Evolutionary conservation across 2,888 invertebrate species (phyloP).

Genomic region (Oxystoma pomonae): DNA sequence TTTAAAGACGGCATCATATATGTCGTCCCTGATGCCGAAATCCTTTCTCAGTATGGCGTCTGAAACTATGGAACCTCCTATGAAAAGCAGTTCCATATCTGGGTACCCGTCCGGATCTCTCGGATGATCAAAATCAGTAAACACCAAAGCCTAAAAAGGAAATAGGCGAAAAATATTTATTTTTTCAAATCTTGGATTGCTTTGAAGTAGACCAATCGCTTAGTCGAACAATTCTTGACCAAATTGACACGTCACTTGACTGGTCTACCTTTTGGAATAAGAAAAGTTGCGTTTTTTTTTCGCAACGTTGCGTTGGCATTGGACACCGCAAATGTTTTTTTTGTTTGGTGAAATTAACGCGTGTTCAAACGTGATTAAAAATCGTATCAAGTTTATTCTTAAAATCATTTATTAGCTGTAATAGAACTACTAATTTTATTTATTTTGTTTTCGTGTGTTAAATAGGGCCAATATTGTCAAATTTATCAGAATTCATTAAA

Average conservation of each 20-base stretch:
- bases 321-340: too few relatives aligned
- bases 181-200: too few relatives aligned
- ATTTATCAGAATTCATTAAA: too few relatives aligned
- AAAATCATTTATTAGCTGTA: too few relatives aligned
- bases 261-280: background rate
- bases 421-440: too few relatives aligned
- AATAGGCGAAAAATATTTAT: too few relatives aligned
- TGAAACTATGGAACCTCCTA: slow-evolving; percentile 59
- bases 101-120: slow-evolving; percentile 58
- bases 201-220: background rate
- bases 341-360: too few relatives aligned
- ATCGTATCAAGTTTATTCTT: too few relatives aligned
- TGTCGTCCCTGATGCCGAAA: slow-evolving; percentile 47
- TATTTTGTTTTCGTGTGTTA: too few relatives aligned
- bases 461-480: too few relatives aligned
- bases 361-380: too few relatives aligned
- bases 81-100: slow-evolving; percentile 62
- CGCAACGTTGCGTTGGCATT: too few relatives aligned
- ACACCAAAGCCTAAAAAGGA: slow-evolving; percentile 51
- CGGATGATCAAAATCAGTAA: slow-evolving; percentile 58
- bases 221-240: background rate
- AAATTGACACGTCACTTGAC: background rate
- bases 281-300: background rate
- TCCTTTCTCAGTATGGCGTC: slow-evolving; percentile 49
- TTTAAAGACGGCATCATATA: slow-evolving; percentile 41